These are phyloP conservation scores for Rhipidura dahli DNA, from an alignment of 2,113 vertebrate species.

Conservation along the genomic window DNA sequence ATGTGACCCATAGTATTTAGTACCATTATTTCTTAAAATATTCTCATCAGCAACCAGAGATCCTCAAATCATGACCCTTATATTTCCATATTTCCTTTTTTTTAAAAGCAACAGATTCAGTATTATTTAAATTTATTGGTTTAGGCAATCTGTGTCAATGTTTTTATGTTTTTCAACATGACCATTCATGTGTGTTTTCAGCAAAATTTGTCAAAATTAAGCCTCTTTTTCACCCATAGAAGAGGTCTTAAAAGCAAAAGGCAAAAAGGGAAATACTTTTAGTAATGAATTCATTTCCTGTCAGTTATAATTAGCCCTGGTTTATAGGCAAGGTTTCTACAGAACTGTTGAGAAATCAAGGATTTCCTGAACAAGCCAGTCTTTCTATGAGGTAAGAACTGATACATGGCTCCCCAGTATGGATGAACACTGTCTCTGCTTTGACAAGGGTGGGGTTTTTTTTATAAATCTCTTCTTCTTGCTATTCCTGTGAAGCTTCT, in stretches of 20 bases:
- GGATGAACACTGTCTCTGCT: background rate
- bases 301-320: background rate
- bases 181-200: background rate
- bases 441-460: fast-evolving
- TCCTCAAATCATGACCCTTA: background rate
- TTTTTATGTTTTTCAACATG: background rate
- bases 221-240: background rate
- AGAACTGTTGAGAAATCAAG: background rate
- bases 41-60: background rate
- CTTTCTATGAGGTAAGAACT: background rate
- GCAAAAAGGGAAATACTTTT: background rate
- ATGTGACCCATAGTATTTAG: background rate
- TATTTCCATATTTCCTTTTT: background rate
- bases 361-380: background rate
- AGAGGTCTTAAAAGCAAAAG: background rate
- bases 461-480: background rate
- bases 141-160: background rate
- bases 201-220: background rate
- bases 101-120: background rate
- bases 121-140: background rate
- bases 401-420: background rate
- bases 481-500: background rate
- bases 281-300: background rate
- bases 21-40: background rate
- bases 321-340: background rate